Evolutionary conservation across 1,140 invertebrate species (phyloP).

Genomic region (Zaprionus gabonicus): DNA sequence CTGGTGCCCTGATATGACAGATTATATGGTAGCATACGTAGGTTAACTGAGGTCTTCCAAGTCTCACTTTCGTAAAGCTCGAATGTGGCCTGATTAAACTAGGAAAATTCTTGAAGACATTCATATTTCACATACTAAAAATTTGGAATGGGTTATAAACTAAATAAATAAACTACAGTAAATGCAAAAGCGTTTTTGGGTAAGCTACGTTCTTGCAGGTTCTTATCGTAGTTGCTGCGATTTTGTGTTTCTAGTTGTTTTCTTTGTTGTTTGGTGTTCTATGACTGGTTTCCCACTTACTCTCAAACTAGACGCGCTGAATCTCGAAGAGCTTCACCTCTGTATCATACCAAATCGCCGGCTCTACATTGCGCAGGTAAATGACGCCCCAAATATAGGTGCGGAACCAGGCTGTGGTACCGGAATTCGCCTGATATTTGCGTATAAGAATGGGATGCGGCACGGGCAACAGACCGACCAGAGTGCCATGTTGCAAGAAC

Average conservation of each 20-base stretch:
- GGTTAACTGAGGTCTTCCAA: not conserved
- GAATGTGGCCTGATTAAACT: not conserved
- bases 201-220: constrained; percentile 46
- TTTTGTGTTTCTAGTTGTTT: constrained; percentile 60
- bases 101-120: constrained; percentile 42
- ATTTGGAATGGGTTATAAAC: constrained; percentile 61
- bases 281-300: constrained; percentile 80
- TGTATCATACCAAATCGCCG: constrained; percentile 99
- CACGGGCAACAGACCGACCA: constrained; percentile 98
- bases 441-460: constrained; percentile 99
- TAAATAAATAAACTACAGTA: constrained; percentile 85
- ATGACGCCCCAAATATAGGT: constrained; percentile 99
- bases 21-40: not conserved
- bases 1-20: constrained; percentile 5
- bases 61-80: not conserved
- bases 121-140: constrained; percentile 31
- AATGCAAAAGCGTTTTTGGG: constrained; percentile 87
- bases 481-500: constrained; percentile 99
- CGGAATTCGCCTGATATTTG: constrained; percentile 99
- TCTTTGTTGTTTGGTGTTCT: constrained; percentile 43
- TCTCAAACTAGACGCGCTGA: constrained; percentile 90
- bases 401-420: constrained; percentile 99
- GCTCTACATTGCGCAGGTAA: constrained; percentile 99
- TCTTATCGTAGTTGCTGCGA: constrained; percentile 43
- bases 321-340: constrained; percentile 99